A percentile compares a stretch with the other conserved stretches of the same genome.
Conservation (phyloP, 2,113 vertebrate genomes). For the Hippolais icterina region DNA sequence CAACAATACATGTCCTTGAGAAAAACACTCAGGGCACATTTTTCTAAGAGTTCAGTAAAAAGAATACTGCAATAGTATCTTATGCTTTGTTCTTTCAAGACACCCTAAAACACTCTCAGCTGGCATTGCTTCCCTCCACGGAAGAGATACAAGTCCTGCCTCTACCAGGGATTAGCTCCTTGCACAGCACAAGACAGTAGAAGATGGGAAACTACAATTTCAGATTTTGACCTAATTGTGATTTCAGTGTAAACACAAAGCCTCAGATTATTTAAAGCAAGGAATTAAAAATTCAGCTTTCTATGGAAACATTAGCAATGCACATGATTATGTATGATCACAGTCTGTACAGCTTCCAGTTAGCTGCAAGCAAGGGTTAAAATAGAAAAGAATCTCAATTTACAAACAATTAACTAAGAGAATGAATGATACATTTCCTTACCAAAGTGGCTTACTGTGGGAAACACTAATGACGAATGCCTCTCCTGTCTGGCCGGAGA, state of each 20-base stretch:
- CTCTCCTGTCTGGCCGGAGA: slow-evolving; percentile 96
- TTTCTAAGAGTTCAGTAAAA: background rate
- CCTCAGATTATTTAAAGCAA: background rate
- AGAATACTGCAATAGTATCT: background rate
- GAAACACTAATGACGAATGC: slow-evolving; percentile 94
- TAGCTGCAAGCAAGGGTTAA: background rate
- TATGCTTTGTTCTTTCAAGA: background rate
- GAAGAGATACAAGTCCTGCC: background rate
- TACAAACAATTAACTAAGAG: background rate
- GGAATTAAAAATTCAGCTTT: background rate
- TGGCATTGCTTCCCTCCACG: background rate
- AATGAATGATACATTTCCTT: slow-evolving; percentile 59
- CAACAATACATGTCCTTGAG: background rate
- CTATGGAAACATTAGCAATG: background rate
- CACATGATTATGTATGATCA: background rate
- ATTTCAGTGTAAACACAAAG: background rate
- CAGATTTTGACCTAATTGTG: background rate
- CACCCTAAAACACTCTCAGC: background rate
- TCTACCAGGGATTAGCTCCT: background rate
- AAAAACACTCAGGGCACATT: background rate
- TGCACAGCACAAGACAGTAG: background rate
- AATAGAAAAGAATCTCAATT: background rate
- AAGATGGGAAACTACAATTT: background rate
- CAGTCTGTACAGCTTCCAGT: background rate
- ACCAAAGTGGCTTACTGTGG: slow-evolving; percentile 90